Evolutionary conservation across 1,140 invertebrate species (phyloP).

Genomic region (Drosophila insularis): DNA sequence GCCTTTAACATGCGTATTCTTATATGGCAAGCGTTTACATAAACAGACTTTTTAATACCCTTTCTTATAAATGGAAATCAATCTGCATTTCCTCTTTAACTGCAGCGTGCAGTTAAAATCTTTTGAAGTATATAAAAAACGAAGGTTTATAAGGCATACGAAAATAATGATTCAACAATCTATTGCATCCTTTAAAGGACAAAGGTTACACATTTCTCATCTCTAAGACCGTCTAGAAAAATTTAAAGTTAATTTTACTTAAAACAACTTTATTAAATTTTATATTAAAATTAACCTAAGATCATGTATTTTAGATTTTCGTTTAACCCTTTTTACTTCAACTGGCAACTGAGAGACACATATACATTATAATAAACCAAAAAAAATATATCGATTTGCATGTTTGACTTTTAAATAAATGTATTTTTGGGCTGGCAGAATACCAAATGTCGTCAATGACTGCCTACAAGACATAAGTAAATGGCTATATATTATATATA

Average conservation of each 20-base stretch:
- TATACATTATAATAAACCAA: conserved; percentile 4
- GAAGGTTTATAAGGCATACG: no score
- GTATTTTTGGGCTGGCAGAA: conserved; percentile 47
- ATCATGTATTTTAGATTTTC: no score
- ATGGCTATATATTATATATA: conserved; percentile 47
- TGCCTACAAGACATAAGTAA: conserved; percentile 56
- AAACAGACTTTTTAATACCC: background rate
- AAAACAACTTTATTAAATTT: no score
- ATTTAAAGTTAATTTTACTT: no score
- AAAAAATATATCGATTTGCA: conserved; percentile 69
- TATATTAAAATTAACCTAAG: no score
- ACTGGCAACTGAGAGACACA: conserved; percentile 16
- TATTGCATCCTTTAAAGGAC: no score
- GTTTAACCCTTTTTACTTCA: background rate
- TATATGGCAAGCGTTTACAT: background rate
- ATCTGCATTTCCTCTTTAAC: no score
- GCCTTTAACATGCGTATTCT: background rate
- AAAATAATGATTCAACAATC: no score
- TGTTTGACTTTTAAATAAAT: conserved; percentile 58
- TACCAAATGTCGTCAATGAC: conserved; percentile 41
- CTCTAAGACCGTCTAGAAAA: no score
- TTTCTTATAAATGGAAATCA: background rate
- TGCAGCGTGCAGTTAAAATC: no score
- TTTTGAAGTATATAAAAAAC: no score
- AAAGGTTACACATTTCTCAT: no score